Conservation (phyloP, 2,888 invertebrate genomes). For the Oligia strigilis region DNA sequence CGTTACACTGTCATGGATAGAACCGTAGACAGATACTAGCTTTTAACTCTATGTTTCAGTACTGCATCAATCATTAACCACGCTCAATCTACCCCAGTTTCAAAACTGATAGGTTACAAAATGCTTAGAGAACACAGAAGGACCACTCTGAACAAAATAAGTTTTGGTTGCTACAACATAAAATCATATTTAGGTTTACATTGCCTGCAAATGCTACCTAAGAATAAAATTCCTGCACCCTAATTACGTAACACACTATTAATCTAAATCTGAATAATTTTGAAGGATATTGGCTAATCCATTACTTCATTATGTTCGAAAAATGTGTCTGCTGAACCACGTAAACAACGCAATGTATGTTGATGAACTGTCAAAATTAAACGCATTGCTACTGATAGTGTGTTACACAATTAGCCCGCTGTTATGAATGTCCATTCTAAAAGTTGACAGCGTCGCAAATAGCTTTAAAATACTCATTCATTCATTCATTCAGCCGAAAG, state of each 20-base stretch:
- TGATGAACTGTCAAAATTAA: too few relatives aligned
- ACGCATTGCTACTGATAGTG: too few relatives aligned
- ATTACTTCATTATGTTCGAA: too few relatives aligned
- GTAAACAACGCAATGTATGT: too few relatives aligned
- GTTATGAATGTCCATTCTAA: not conserved
- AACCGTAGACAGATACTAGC: conserved; percentile 18
- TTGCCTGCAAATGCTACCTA: not conserved
- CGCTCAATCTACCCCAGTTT: conserved; percentile 32
- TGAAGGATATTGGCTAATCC: too few relatives aligned
- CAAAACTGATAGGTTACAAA: conserved; percentile 18
- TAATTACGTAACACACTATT: too few relatives aligned
- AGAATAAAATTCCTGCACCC: not conserved
- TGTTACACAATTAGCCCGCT: too few relatives aligned
- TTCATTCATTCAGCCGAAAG: too few relatives aligned
- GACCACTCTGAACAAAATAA: not conserved
- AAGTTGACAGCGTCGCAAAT: not conserved
- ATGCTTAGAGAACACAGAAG: conserved; percentile 4
- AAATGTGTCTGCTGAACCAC: too few relatives aligned
- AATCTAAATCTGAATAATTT: too few relatives aligned
- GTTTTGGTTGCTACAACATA: not conserved
- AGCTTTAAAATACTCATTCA: not conserved
- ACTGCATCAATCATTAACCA: conserved; percentile 46
- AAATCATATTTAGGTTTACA: not conserved
- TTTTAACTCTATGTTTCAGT: conserved; percentile 20
- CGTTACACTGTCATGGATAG: not conserved